A percentile compares a stretch with the other conserved stretches of the same genome.
These are phyloP conservation scores for Palaemon carinicauda DNA, from an alignment of 1,140 invertebrate genomes.

Conservation along the genomic window DNA sequence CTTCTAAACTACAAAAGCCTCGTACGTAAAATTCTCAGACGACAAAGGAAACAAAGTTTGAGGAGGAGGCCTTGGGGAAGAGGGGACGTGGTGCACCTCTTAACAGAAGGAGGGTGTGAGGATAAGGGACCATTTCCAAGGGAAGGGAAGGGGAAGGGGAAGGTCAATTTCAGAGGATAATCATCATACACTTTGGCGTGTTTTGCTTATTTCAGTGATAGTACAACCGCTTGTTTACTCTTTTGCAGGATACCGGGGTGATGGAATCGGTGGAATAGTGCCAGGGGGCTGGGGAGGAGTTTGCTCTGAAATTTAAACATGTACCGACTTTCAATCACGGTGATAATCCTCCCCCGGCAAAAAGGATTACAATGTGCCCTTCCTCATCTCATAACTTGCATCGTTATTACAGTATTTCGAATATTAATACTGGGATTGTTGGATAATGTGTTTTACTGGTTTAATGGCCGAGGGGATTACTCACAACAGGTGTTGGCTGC, in stretches of 20 bases:
- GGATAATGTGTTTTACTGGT: slow-evolving; percentile 9
- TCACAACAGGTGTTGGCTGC: not conserved
- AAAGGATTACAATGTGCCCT: slow-evolving; percentile 39
- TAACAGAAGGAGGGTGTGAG: too few relatives aligned
- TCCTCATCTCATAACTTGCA: slow-evolving; percentile 19
- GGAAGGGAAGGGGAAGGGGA: too few relatives aligned
- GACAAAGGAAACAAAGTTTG: too few relatives aligned
- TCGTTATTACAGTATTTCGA: slow-evolving; percentile 39
- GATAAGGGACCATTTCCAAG: too few relatives aligned
- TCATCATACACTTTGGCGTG: not conserved
- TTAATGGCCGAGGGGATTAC: slow-evolving; percentile 12
- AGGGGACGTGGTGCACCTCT: too few relatives aligned
- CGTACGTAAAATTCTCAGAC: too few relatives aligned
- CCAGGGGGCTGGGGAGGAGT: too few relatives aligned
- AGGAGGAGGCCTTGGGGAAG: too few relatives aligned
- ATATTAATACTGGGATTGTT: slow-evolving; percentile 40
- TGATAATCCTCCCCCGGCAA: slow-evolving; percentile 28
- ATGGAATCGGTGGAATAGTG: too few relatives aligned
- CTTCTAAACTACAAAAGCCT: too few relatives aligned
- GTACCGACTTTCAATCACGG: slow-evolving; percentile 36
- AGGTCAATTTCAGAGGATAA: too few relatives aligned
- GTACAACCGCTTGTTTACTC: not conserved
- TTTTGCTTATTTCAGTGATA: not conserved
- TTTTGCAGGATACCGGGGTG: not conserved
- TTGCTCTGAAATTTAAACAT: slow-evolving; percentile 39